Evolutionary conservation across 2,113 vertebrate genomes (phyloP).

Genomic region (Chlorodrepanis virens): DNA sequence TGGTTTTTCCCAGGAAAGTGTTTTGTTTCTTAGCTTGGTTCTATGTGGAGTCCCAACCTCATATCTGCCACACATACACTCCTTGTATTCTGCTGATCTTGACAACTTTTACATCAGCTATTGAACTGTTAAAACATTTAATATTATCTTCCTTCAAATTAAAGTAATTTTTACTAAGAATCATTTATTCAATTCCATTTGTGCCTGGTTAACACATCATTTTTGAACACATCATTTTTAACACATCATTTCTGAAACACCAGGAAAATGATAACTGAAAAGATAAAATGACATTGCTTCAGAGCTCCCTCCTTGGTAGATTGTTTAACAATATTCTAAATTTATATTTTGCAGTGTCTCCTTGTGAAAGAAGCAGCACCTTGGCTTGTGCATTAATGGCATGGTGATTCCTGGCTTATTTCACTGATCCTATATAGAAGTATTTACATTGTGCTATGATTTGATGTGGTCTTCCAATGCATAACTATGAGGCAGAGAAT

Average conservation of each 20-base stretch:
- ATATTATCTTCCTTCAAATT: not conserved
- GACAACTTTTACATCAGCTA: not conserved
- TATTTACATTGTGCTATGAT: not conserved
- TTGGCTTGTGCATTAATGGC: not conserved
- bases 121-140: not conserved
- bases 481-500: not conserved
- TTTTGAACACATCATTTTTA: not conserved
- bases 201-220: not conserved
- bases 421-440: not conserved
- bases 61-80: not conserved
- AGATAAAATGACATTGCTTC: not conserved
- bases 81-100: not conserved
- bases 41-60: not conserved
- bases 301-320: not conserved
- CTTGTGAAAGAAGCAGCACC: not conserved
- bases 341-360: not conserved
- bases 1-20: not conserved
- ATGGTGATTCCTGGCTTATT: not conserved
- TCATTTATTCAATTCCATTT: not conserved
- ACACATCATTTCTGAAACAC: not conserved
- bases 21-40: not conserved
- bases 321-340: not conserved
- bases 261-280: not conserved
- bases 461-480: not conserved
- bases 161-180: not conserved